Conservation (phyloP, 2,113 vertebrate species). For the Parotia lawesii region DNA sequence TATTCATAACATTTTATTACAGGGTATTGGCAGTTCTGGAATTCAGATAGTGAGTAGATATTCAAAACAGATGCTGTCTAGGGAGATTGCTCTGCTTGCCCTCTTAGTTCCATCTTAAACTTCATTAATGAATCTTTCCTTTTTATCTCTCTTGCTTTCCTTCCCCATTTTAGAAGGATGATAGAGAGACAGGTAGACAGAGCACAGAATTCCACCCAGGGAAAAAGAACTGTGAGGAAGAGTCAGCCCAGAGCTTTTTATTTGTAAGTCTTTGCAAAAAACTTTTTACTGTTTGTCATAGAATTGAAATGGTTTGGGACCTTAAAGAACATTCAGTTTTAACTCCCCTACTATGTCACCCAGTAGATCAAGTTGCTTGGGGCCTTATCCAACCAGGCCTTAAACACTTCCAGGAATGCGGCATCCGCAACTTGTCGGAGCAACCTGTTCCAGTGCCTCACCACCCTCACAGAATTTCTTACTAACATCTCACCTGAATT, state of each 20-base stretch:
- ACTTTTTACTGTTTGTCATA: background rate
- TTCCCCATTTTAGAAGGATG: background rate
- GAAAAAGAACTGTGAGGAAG: background rate
- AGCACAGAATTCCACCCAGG: background rate
- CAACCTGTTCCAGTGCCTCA: background rate
- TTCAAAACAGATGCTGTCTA: background rate
- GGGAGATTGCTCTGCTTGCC: background rate
- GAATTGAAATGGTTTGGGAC: background rate
- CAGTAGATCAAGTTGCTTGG: background rate
- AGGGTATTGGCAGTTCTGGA: background rate
- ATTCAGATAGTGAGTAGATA: background rate
- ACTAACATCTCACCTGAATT: background rate
- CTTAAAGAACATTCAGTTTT: background rate
- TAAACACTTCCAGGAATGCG: background rate
- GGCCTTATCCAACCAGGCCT: background rate
- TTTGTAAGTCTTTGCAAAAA: background rate
- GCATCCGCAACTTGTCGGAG: rapidly evolving
- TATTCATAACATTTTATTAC: background rate
- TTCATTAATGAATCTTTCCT: background rate
- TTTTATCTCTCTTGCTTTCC: background rate
- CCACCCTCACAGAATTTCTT: background rate
- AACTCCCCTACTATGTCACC: background rate
- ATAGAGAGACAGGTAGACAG: background rate
- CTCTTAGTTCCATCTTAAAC: background rate
- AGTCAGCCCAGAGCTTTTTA: background rate